Conservation (phyloP, 2,888 invertebrate genomes). For the Dolichopus griseipennis region DNA sequence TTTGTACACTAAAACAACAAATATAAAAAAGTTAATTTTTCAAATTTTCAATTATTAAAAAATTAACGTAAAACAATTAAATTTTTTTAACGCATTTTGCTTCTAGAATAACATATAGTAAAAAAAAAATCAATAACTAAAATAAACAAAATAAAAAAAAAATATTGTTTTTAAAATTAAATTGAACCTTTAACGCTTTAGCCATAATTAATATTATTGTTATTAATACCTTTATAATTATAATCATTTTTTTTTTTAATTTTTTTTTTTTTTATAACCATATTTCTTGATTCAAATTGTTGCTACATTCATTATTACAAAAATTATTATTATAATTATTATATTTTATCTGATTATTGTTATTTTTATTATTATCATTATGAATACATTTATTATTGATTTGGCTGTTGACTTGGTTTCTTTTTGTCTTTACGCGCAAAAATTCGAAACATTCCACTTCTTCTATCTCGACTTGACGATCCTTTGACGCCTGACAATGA, state of each 20-base stretch:
- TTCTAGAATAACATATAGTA: no score
- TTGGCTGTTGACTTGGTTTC: slow-evolving; percentile 38
- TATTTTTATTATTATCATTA: neutral
- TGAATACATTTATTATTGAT: slow-evolving; percentile 15
- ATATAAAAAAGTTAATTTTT: no score
- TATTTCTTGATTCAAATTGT: neutral
- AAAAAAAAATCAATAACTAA: neutral
- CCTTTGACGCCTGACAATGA: slow-evolving; percentile 39
- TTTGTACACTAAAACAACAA: no score
- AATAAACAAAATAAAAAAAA: neutral
- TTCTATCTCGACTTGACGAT: slow-evolving; percentile 38
- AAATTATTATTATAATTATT: neutral
- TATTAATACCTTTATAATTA: neutral
- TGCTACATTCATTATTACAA: neutral
- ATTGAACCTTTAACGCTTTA: neutral
- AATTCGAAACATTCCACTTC: slow-evolving; percentile 38
- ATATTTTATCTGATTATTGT: neutral
- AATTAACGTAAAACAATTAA: no score
- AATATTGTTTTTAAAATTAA: neutral
- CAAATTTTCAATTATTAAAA: no score
- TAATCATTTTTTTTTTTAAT: neutral
- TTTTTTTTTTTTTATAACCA: neutral
- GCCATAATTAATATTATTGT: neutral
- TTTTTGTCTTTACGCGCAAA: slow-evolving; percentile 41
- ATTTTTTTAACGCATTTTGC: no score